Base-by-base conservation (phyloP, 2,888 invertebrate genomes). In the Philopedon plagiatum region DNA sequence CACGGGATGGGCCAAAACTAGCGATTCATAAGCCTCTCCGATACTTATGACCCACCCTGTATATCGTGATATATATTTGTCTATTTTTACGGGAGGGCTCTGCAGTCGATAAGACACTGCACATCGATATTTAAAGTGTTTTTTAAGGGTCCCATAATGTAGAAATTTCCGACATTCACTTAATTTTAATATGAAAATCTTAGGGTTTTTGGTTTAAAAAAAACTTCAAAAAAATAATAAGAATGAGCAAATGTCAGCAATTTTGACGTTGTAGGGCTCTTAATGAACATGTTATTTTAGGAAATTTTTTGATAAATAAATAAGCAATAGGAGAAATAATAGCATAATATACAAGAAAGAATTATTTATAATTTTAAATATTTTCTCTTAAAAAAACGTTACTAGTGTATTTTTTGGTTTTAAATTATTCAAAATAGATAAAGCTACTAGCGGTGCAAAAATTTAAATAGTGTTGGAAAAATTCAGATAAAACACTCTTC, bases 391-490 rank as follows among this genome's bases (percentile, higher is more conserved):
- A 39, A 13, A 13, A 41, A 26, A 11, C 8, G 9, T 18, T 46
- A 29, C 23, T 46, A 61, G 7, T 32, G 11, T 15, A 46, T 23
- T 61, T 54, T 61, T 61, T 61, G 61, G 61, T 46, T 61, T 61
- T 46, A 61, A 46, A 18, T 46, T 44, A 61, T 15, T 19, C 11
- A 46, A 61, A 23, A 26, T 23, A 39, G 32, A 39, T 41, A 58
- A 58, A 8, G 7, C 13, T 5, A 26, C 18, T 7, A 1, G n/a
- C n/a, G n/a, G n/a, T n/a, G n/a, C n/a, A 15, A 26, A 13, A 23
- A 15, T 41, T 26, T 41, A 57, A 18, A 32, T n/a, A n/a, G 19
- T 51, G 1, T n/a, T 18, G 29, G 57, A 44, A 41, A 23, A 46
- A 18, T 9, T 21, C 18, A 15, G 21, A 34, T 32, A 46, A 62